phyloP scores from a whole-genome alignment of 2,888 invertebrate genomes.

The Cheilosia variabilis region DNA sequence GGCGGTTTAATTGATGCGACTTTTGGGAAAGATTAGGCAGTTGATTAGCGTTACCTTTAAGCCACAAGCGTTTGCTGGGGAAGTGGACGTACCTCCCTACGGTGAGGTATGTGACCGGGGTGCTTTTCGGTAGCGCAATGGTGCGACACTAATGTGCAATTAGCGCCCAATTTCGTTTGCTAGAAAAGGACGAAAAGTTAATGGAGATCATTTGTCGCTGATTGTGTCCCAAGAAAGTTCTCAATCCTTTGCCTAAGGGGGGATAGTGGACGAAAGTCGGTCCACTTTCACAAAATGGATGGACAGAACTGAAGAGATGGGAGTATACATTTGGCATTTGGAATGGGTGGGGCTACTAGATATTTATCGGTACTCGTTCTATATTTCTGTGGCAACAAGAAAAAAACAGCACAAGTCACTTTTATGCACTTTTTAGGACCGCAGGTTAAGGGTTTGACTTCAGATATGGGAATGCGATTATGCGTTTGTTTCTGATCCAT shows the following conservation, averaged over 20 bases:
- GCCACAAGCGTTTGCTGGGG: neutral
- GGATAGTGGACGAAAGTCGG: neutral
- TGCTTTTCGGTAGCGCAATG: conserved; percentile 40
- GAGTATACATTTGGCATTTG: no score
- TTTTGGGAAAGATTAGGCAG: conserved; percentile 43
- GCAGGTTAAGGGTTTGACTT: no score
- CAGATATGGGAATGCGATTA: no score
- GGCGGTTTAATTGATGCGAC: conserved; percentile 45
- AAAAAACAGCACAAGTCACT: no score
- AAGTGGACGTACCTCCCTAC: neutral
- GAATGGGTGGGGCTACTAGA: no score
- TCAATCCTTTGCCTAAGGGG: neutral
- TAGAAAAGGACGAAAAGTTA: neutral
- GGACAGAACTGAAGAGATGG: no score
- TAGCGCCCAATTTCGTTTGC: conserved; percentile 23
- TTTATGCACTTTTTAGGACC: no score
- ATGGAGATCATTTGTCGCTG: conserved; percentile 17
- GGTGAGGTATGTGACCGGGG: neutral
- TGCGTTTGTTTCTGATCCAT: no score
- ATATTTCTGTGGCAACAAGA: no score
- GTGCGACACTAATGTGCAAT: conserved; percentile 45
- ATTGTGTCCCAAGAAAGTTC: neutral
- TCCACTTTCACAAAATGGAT: neutral
- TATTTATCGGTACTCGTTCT: no score
- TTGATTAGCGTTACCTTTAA: conserved; percentile 38